Conservation (phyloP, 2,888 invertebrate genomes). For the Sesia apiformis region DNA sequence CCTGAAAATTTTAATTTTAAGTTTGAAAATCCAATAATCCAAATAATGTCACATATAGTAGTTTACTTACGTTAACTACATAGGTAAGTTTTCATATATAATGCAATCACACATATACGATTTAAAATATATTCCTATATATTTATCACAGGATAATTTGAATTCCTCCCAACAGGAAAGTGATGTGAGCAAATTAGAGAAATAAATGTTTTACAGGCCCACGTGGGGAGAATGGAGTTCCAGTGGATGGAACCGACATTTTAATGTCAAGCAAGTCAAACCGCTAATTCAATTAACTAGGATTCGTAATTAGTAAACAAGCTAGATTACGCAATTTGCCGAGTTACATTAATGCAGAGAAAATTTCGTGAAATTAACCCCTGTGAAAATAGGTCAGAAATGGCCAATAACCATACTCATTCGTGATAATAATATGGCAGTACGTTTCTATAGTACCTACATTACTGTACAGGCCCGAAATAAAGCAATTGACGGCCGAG, state of each 20-base stretch:
- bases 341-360: neutral
- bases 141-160: constrained; percentile 18
- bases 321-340: neutral
- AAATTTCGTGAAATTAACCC: neutral
- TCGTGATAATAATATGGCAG: neutral
- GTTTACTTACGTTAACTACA: too few species aligned
- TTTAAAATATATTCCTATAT: too few species aligned
- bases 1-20: neutral
- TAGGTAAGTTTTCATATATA: too few species aligned
- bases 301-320: neutral
- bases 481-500: too few species aligned
- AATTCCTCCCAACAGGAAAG: constrained; percentile 25
- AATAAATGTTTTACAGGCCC: constrained; percentile 30
- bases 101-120: too few species aligned
- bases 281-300: neutral
- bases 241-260: constrained; percentile 16
- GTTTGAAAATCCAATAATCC: neutral
- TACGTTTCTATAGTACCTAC: too few species aligned
- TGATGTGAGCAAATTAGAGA: constrained; percentile 31
- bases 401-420: neutral
- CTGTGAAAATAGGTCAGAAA: too few species aligned
- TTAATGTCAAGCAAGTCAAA: constrained; percentile 1
- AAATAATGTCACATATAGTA: too few species aligned
- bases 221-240: constrained; percentile 23
- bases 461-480: too few species aligned